These are phyloP conservation scores for Scaptomyza reducta DNA, from an alignment of 2,888 invertebrate species.

Conservation along the genomic window DNA sequence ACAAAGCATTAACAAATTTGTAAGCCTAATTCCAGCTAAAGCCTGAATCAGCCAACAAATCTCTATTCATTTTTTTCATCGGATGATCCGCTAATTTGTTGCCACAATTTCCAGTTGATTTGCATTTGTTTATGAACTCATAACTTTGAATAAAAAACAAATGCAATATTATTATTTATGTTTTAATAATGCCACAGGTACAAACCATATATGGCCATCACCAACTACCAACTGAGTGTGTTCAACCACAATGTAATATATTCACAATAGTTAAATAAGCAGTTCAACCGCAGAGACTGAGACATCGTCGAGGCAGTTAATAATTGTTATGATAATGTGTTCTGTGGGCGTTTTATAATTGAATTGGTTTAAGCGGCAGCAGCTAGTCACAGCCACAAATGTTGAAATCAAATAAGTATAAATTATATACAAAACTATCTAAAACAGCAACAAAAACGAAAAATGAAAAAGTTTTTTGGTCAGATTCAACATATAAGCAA, in stretches of 20 bases:
- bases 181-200: constrained; percentile 67
- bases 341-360: constrained; percentile 75
- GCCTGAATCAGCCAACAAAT: constrained; percentile 42
- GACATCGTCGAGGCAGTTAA: constrained; percentile 68
- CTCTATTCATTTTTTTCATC: constrained; percentile 33
- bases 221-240: constrained; percentile 1
- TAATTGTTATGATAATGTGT: constrained; percentile 73
- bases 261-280: constrained; percentile 60
- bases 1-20: constrained; percentile 70
- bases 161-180: constrained; percentile 65
- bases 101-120: constrained; percentile 72
- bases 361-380: constrained; percentile 55
- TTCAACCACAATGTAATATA: constrained; percentile 58
- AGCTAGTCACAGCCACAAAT: constrained; percentile 41
- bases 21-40: constrained; percentile 45
- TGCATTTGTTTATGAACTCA: constrained; percentile 77
- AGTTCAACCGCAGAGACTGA: constrained; percentile 55
- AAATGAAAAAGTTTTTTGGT: constrained; percentile 29
- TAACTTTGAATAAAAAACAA: constrained; percentile 64
- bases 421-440: constrained; percentile 35
- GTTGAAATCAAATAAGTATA: constrained; percentile 66
- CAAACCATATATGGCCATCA: constrained; percentile 50
- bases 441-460: neutral
- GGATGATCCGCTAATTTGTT: constrained; percentile 74
- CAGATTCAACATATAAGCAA: constrained; percentile 34